These are phyloP conservation scores for Muscicapa comitata DNA, from an alignment of 2,797 vertebrate genomes.

Conservation along the genomic window DNA sequence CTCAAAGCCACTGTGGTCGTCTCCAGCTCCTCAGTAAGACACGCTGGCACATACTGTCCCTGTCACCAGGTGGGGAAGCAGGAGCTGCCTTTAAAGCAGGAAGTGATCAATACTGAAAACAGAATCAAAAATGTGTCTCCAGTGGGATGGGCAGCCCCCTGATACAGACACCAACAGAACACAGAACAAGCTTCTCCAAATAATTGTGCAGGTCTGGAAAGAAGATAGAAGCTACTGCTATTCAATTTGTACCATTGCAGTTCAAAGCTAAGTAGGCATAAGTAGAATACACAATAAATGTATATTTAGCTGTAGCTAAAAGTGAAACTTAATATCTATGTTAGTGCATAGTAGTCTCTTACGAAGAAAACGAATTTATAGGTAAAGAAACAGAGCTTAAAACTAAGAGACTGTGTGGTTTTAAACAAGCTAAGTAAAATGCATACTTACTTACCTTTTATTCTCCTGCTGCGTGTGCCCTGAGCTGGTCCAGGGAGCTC, in stretches of 20 bases:
- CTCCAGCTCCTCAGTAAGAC: fast-evolving
- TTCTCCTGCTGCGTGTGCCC: conserved; percentile 66
- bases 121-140: neutral
- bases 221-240: neutral
- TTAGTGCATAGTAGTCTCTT: neutral
- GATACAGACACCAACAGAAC: neutral
- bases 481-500: conserved; percentile 58
- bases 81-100: neutral
- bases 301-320: neutral
- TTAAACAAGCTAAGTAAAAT: conserved; percentile 39
- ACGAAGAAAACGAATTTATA: conserved; percentile 14
- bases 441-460: conserved; percentile 57
- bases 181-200: neutral
- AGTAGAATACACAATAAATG: neutral
- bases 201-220: neutral
- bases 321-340: neutral
- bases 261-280: neutral
- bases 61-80: neutral
- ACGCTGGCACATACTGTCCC: fast-evolving
- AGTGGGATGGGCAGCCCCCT: neutral
- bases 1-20: neutral
- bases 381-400: conserved; percentile 13
- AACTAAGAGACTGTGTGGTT: conserved; percentile 37
- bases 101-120: neutral
- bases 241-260: neutral